Conservation (phyloP, 1,140 invertebrate species). For the Saccostrea cuccullata region DNA sequence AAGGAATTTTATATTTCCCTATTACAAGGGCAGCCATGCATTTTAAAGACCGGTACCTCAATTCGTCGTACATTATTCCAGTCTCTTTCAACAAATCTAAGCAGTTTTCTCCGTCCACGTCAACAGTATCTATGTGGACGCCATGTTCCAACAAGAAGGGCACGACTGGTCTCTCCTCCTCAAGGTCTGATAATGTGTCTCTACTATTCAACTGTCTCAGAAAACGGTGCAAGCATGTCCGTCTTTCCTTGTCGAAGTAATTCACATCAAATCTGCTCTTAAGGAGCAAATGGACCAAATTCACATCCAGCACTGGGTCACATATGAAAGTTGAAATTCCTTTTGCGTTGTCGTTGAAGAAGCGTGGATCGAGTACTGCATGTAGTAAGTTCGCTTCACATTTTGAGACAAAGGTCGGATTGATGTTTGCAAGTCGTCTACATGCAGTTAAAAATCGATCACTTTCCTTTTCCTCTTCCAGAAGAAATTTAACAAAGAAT, state of each 20-base stretch:
- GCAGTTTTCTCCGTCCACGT: background rate
- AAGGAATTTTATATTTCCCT: constrained; percentile 42
- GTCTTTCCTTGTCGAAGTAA: background rate
- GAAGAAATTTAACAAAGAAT: constrained; percentile 24
- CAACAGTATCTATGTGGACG: constrained; percentile 38
- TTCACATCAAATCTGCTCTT: constrained; percentile 30
- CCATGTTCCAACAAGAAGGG: constrained; percentile 24
- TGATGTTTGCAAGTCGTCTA: background rate
- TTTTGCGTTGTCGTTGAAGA: background rate
- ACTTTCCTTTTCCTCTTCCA: background rate
- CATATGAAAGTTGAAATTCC: background rate
- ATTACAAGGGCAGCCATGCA: constrained; percentile 41
- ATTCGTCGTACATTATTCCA: background rate
- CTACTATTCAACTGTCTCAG: background rate
- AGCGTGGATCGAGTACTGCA: background rate
- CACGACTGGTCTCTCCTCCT: background rate
- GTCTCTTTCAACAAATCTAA: background rate
- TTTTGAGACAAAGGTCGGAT: background rate
- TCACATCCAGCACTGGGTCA: background rate
- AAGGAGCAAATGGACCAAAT: background rate
- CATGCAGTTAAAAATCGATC: background rate
- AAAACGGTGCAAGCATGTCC: constrained; percentile 18
- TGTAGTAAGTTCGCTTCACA: background rate
- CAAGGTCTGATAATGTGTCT: background rate
- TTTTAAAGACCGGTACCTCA: constrained; percentile 35